A percentile compares a stretch with the other conserved stretches of the same genome.
phyloP scores from a whole-genome alignment of 2,888 invertebrate genomes.

The Bombyx huttoni region DNA sequence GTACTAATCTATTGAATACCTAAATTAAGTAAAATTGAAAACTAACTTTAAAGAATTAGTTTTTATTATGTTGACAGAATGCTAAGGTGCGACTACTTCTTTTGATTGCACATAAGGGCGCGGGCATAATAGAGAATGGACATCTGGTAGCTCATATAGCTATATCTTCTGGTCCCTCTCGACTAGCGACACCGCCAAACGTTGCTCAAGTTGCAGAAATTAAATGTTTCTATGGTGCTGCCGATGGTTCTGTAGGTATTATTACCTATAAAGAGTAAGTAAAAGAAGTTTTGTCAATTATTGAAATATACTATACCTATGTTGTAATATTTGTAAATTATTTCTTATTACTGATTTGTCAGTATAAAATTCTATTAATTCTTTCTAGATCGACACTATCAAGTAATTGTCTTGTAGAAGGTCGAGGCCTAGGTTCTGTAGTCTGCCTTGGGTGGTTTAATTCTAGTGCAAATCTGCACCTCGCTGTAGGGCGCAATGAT shows the following conservation, averaged over 20 bases:
- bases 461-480: slow-evolving; percentile 32
- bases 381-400: slow-evolving; percentile 35
- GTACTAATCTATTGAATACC: no score
- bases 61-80: slow-evolving; percentile 53
- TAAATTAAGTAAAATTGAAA: no score
- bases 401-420: slow-evolving; percentile 52
- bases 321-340: no score
- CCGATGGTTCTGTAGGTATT: slow-evolving; percentile 90
- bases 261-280: slow-evolving; percentile 72
- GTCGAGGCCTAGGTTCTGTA: slow-evolving; percentile 50
- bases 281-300: not conserved
- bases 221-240: slow-evolving; percentile 86
- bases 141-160: slow-evolving; percentile 58
- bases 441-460: slow-evolving; percentile 56
- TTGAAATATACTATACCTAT: no score
- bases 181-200: slow-evolving; percentile 41
- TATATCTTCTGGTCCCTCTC: slow-evolving; percentile 43
- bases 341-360: no score
- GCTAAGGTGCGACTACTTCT: slow-evolving; percentile 78
- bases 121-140: slow-evolving; percentile 82
- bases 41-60: no score
- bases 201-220: slow-evolving; percentile 55
- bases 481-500: slow-evolving; percentile 60
- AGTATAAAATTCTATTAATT: not conserved
- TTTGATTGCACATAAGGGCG: slow-evolving; percentile 86